phyloP scores from a whole-genome alignment of 1,140 invertebrate genomes.

The Tetramorium simillimum region DNA sequence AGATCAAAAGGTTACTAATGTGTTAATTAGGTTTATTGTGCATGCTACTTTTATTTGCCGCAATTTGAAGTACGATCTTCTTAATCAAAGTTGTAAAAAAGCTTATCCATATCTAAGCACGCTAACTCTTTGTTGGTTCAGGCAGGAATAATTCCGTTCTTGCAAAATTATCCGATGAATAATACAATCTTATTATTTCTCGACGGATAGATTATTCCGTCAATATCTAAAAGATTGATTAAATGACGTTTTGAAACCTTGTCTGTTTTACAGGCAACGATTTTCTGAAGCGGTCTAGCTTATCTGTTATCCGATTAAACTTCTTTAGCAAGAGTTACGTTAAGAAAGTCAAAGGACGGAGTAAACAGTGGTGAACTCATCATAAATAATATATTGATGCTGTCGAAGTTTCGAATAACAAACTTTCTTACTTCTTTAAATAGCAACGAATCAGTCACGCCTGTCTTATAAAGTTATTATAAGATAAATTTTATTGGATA shows the following conservation, averaged over 20 bases:
- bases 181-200: neutral
- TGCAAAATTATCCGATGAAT: neutral
- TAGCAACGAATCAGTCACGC: neutral
- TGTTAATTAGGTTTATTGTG: neutral
- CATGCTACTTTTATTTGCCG: neutral
- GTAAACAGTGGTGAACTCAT: neutral
- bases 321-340: neutral
- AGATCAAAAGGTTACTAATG: neutral
- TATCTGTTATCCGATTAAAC: neutral
- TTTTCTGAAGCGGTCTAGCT: neutral
- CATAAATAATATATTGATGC: slow-evolving; percentile 13
- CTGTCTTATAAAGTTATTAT: neutral
- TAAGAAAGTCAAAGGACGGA: slow-evolving; percentile 1
- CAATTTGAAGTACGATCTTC: neutral
- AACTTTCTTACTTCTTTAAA: neutral
- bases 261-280: neutral
- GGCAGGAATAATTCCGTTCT: neutral
- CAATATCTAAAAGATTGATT: neutral
- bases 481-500: too few species aligned
- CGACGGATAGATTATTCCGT: neutral
- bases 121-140: neutral
- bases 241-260: neutral
- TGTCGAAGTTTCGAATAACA: slow-evolving; percentile 15
- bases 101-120: neutral
- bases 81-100: neutral